Base-by-base conservation (phyloP, 2,113 vertebrate species). In the Okapia johnstoni region DNA sequence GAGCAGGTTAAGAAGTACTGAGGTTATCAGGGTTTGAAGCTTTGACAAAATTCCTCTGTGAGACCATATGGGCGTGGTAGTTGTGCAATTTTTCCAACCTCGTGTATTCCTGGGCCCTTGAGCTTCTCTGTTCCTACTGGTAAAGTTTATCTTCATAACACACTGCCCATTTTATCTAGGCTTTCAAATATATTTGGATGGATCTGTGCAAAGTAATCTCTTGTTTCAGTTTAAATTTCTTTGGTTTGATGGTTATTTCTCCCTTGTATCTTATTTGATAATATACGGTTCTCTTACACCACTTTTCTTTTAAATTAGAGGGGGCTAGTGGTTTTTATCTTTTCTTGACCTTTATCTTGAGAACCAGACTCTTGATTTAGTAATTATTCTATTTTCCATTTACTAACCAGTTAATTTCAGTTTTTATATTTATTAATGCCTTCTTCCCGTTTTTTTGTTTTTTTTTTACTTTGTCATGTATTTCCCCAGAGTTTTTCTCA, bases 211-310 rank as follows among this genome's bases (percentile, higher is more conserved):
- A 83, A 91, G n/a, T 21, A 46, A 36, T 90, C n/a, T 76, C 48
- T 52, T 90, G 43, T 61, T 85, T 70, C 58, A 36, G 36, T 94
- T 94, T 88, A 94, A 85, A 76, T 94, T 66, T 94, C 61, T 77
- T 83, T 33, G 50, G 57, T 80, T 88, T 70, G 17, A 77, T 52
- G 43, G 60, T 79, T 70, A 85, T 58, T 90, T 70, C 16, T 25
- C 10, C 14, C 33, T 77, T 55, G 2, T 63, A 43, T 60, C 80
- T 95, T 61, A 92, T 79, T 93, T 88, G 46, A 90, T 60, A 61
- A 61, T 54, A 40, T 43, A 66, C 4, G 73, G 36, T 60, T 63
- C 63, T 73, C 52, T 85, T 26, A 17, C 3, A 19, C n/a, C n/a
- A 54, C 30, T 66, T 96, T 50, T 55, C 40, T 40, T 73, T 25